These are phyloP conservation scores for Lytechinus variegatus DNA, from an alignment of 35 echinoderm and acorn worm genomes.

Conservation along the genomic window DNA sequence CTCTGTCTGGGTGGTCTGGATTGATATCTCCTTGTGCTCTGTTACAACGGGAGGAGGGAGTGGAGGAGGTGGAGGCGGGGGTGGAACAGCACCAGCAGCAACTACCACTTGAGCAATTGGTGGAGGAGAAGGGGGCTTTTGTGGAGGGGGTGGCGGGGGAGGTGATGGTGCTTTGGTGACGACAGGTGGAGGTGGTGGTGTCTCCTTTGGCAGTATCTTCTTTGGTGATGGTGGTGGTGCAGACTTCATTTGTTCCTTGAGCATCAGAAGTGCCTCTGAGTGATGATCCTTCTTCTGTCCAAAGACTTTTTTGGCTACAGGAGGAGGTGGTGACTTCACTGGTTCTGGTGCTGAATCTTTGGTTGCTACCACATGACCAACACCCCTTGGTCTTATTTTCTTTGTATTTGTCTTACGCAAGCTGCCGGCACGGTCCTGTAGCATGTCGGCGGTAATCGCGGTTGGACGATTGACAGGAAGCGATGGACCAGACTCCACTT, in stretches of 20 bases:
- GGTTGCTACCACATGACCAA: constrained; percentile 37
- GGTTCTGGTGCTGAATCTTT: not conserved
- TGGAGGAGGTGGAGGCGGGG: constrained; percentile 67
- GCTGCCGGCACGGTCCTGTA: constrained; percentile 21
- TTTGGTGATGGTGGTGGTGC: constrained; percentile 36
- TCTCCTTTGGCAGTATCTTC: not conserved
- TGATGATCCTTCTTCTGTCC: constrained; percentile 1
- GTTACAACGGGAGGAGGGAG: not conserved
- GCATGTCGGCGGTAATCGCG: constrained; percentile 17
- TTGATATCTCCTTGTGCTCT: constrained; percentile 6
- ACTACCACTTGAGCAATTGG: constrained; percentile 4
- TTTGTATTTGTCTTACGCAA: constrained; percentile 19
- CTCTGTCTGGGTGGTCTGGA: constrained; percentile 45
- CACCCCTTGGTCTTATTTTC: not conserved
- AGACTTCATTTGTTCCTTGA: not conserved
- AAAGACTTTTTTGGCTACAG: constrained; percentile 3
- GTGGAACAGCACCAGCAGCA: not conserved
- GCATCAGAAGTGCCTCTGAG: not conserved
- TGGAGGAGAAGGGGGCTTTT: not conserved
- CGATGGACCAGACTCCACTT: not conserved
- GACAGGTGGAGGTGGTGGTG: constrained; percentile 26
- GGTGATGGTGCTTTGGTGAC: constrained; percentile 23
- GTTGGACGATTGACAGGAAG: not conserved
- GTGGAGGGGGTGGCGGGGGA: not conserved
- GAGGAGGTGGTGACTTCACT: not conserved